Base-by-base conservation (phyloP, 2,113 vertebrate species). In the Marcusenius ussheri region DNA sequence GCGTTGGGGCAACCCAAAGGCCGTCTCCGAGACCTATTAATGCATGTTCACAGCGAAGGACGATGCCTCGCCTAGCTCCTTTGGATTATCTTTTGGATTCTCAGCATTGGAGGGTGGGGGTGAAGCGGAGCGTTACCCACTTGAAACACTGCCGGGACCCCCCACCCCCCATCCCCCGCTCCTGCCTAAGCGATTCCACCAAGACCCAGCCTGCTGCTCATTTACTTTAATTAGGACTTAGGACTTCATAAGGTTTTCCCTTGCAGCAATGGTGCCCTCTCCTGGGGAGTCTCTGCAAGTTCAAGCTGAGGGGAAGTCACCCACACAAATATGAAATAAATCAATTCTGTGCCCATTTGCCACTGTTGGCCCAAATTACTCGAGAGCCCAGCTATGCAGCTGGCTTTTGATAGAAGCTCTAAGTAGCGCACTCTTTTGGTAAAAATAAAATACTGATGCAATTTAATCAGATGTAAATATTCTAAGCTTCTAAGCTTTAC, bases 141-240 rank as follows among this genome's bases (percentile, higher is more conserved):
- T 9, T 53, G 47, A 87, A 51, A 50, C 50, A 49, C 47, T 49
- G 47, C 47, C 0, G 46, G 17, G n/a, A 21, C 47, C 46, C n/a
- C 21, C 47, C 83, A 17, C 47, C 46, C 24, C 21, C 47, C 84
- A 17, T 8, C 21, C 49, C 46, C 35, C 15, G 42, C 35, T 47
- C 45, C 46, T 17, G 62, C 62, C n/a, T 84, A 19, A 80, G 74
- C 9, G 35, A 39, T 39, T 80, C 74, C 74, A 80, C 74, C 74
- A 35, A 80, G 35, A 80, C 35, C 31, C 31, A 42, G 74, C 74
- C 35, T 80, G 74, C 74, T 80, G 74, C 74, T 80, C n/a, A 86
- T 86, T 86, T 86, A 27, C 45, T 87, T 87, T 87, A 51, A 87
- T 87, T 87, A 87, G 49, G 27, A 53, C 50, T 87, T 47, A 87